Conservation (phyloP, 2,797 vertebrate genomes). For the Okamejei kenojei region DNA sequence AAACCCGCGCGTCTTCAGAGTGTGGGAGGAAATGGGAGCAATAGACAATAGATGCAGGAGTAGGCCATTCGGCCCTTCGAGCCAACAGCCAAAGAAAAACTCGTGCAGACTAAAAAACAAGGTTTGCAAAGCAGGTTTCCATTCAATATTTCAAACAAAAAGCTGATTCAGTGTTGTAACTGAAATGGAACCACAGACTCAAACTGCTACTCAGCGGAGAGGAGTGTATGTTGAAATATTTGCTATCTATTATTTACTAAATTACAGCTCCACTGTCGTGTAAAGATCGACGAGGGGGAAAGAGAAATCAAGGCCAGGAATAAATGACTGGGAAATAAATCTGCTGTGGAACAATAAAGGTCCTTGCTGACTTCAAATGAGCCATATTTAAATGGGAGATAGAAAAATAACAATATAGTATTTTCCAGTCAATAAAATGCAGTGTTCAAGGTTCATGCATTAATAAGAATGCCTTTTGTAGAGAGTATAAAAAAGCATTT, state of each 20-base stretch:
- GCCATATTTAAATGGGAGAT: not conserved
- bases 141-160: not conserved
- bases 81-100: too few relatives aligned
- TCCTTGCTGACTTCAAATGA: not conserved
- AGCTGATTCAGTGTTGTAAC: not conserved
- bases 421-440: not conserved
- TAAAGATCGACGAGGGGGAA: not conserved
- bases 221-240: not conserved
- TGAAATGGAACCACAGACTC: not conserved
- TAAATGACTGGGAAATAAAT: not conserved
- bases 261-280: not conserved
- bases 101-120: too few relatives aligned
- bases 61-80: too few relatives aligned
- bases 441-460: not conserved
- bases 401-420: not conserved
- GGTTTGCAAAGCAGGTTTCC: not conserved
- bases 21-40: too few relatives aligned
- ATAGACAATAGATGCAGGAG: too few relatives aligned
- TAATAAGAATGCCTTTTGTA: not conserved
- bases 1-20: too few relatives aligned
- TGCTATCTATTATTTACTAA: not conserved
- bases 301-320: not conserved
- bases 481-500: not conserved
- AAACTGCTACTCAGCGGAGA: not conserved
- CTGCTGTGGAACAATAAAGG: not conserved